A percentile compares a stretch with the other conserved stretches of the same genome.
Conservation (phyloP, 2,888 invertebrate genomes). For the Orchesellides sinensis region DNA sequence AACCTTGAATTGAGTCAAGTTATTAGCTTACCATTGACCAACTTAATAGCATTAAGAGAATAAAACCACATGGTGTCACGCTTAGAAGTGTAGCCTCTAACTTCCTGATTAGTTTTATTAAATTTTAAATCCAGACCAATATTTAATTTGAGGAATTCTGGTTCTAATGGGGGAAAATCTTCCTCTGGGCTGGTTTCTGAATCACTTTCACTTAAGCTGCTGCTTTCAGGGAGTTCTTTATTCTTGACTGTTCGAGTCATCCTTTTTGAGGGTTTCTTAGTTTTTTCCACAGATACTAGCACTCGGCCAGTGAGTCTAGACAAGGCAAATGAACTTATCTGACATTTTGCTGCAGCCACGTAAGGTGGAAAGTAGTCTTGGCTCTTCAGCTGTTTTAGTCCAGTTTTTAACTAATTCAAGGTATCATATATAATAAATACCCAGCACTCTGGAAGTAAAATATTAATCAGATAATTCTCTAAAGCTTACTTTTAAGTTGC, state of each 20-base stretch:
- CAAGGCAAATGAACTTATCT: slow-evolving; percentile 81
- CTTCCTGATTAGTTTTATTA: slow-evolving; percentile 86
- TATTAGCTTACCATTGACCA: slow-evolving; percentile 79
- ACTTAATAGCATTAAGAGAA: slow-evolving; percentile 84
- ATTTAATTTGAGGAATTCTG: slow-evolving; percentile 80
- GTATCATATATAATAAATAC: not conserved
- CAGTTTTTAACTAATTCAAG: slow-evolving; percentile 34
- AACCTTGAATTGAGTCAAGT: not conserved
- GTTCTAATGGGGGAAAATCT: slow-evolving; percentile 69
- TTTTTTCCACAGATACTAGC: slow-evolving; percentile 80
- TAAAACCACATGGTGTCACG: slow-evolving; percentile 85
- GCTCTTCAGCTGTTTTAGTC: slow-evolving; percentile 57
- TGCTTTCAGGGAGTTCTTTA: not conserved
- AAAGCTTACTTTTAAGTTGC: slow-evolving; percentile 58
- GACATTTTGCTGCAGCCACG: slow-evolving; percentile 78
- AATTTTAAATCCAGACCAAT: slow-evolving; percentile 95
- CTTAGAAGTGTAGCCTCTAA: slow-evolving; percentile 87
- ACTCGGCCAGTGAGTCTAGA: slow-evolving; percentile 93
- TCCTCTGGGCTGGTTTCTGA: slow-evolving; percentile 62
- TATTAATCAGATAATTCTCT: not conserved
- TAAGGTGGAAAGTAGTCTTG: slow-evolving; percentile 65
- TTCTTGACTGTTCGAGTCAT: slow-evolving; percentile 1
- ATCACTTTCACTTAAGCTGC: slow-evolving; percentile 8
- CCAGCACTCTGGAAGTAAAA: too few species aligned
- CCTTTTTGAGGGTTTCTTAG: slow-evolving; percentile 68